phyloP scores from a whole-genome alignment of 2,113 vertebrate species.

The Eolophus roseicapilla region DNA sequence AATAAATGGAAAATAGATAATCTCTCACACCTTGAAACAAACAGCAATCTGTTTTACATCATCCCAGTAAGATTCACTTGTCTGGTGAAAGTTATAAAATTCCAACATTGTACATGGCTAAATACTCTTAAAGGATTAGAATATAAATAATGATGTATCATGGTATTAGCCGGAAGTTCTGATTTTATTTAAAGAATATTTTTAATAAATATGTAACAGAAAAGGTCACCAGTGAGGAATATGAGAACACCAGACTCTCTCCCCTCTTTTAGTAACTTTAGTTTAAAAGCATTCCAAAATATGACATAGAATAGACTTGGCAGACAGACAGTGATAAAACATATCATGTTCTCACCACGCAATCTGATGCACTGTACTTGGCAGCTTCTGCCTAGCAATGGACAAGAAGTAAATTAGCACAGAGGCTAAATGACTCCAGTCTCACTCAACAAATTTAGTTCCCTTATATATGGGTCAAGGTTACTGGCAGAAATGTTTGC shows the following conservation, averaged over 20 bases:
- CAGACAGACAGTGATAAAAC: constrained; percentile 20
- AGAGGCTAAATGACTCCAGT: constrained; percentile 1
- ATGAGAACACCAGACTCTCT: not conserved
- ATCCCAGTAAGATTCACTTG: not conserved
- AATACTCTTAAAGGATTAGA: not conserved
- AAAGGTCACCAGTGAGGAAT: not conserved
- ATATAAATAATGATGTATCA: not conserved
- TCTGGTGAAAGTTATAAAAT: not conserved
- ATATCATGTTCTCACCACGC: not conserved
- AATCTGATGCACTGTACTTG: not conserved
- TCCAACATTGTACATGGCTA: not conserved
- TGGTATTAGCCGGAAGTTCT: not conserved
- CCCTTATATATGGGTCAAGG: not conserved
- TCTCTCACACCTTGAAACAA: not conserved
- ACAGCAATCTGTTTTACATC: not conserved
- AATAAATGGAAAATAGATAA: not conserved
- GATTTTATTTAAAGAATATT: not conserved
- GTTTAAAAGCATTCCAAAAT: constrained; percentile 13
- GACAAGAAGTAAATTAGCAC: constrained; percentile 37
- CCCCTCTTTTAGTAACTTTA: not conserved
- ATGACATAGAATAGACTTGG: not conserved
- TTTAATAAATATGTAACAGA: not conserved
- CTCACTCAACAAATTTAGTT: not conserved
- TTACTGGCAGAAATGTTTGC: not conserved
- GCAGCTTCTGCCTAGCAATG: not conserved